These are phyloP conservation scores for Dermatophagoides farinae DNA, from an alignment of 1,140 invertebrate species.

Conservation along the genomic window DNA sequence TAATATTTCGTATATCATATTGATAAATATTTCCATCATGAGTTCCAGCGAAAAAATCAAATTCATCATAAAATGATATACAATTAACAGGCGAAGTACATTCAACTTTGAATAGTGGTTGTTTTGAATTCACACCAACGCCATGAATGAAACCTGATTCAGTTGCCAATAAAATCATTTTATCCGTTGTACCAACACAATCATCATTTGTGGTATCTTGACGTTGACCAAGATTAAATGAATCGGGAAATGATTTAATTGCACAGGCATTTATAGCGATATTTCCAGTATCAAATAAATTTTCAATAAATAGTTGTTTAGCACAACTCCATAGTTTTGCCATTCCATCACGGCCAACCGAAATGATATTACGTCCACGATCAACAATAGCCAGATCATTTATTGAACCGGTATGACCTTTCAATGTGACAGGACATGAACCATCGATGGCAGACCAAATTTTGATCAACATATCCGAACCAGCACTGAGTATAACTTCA, in stretches of 20 bases:
- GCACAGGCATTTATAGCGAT: neutral
- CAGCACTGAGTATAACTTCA: constrained; percentile 41
- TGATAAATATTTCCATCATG: constrained; percentile 26
- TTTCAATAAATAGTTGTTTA: constrained; percentile 32
- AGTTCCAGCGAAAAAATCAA: constrained; percentile 25
- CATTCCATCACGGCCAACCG: constrained; percentile 46
- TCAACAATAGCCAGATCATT: constrained; percentile 43
- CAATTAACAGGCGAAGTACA: constrained; percentile 30
- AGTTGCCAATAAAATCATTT: constrained; percentile 38
- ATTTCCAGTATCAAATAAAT: constrained; percentile 3
- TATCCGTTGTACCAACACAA: constrained; percentile 41
- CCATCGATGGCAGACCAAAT: constrained; percentile 48
- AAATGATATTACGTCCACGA: constrained; percentile 46
- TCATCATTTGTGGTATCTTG: constrained; percentile 27
- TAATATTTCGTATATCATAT: constrained; percentile 25
- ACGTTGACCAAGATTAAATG: neutral
- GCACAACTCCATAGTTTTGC: constrained; percentile 48
- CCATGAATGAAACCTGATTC: constrained; percentile 38
- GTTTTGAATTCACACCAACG: constrained; percentile 34
- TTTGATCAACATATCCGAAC: constrained; percentile 43
- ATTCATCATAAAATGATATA: constrained; percentile 25
- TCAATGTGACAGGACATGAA: constrained; percentile 40
- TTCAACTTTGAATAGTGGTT: constrained; percentile 26
- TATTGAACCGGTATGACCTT: constrained; percentile 41
- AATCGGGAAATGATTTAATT: neutral